Conservation (phyloP, 1,140 invertebrate species). For the Venturia canescens region DNA sequence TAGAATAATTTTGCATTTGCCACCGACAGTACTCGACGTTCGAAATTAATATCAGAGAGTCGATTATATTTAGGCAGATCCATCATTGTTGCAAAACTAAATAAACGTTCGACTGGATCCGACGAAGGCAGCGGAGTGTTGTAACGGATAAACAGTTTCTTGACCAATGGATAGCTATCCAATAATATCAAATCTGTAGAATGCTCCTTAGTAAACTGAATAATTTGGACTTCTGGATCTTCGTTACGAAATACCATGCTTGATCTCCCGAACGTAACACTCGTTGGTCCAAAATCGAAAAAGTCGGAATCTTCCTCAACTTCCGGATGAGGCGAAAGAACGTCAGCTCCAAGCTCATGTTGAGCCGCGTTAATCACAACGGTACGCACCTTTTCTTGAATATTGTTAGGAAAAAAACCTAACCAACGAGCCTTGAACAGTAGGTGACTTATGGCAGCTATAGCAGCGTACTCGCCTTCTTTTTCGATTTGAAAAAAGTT, state of each 20-base stretch:
- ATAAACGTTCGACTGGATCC: slow-evolving; percentile 51
- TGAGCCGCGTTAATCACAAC: slow-evolving; percentile 11
- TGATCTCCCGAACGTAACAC: background rate
- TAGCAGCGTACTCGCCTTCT: slow-evolving; percentile 39
- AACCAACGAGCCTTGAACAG: slow-evolving; percentile 51
- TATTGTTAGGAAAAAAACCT: slow-evolving; percentile 2
- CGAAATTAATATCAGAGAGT: slow-evolving; percentile 44
- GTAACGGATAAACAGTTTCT: slow-evolving; percentile 48
- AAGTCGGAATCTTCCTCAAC: slow-evolving; percentile 11
- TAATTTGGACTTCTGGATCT: slow-evolving; percentile 37
- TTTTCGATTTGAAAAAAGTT: slow-evolving; percentile 48
- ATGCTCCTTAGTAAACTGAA: slow-evolving; percentile 31
- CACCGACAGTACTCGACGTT: slow-evolving; percentile 44
- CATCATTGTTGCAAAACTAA: too few relatives aligned
- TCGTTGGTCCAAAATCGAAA: slow-evolving; percentile 13
- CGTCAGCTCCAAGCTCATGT: background rate
- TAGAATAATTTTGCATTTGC: slow-evolving; percentile 45
- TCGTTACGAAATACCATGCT: background rate
- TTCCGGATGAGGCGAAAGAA: slow-evolving; percentile 8
- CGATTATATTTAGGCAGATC: slow-evolving; percentile 47
- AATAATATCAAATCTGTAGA: slow-evolving; percentile 31
- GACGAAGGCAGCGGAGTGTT: slow-evolving; percentile 52
- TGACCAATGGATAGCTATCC: slow-evolving; percentile 38
- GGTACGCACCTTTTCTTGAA: slow-evolving; percentile 29
- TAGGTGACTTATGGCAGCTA: slow-evolving; percentile 52